These are phyloP conservation scores for Pectinophora gossypiella DNA, from an alignment of 1,140 invertebrate genomes.

Conservation along the genomic window DNA sequence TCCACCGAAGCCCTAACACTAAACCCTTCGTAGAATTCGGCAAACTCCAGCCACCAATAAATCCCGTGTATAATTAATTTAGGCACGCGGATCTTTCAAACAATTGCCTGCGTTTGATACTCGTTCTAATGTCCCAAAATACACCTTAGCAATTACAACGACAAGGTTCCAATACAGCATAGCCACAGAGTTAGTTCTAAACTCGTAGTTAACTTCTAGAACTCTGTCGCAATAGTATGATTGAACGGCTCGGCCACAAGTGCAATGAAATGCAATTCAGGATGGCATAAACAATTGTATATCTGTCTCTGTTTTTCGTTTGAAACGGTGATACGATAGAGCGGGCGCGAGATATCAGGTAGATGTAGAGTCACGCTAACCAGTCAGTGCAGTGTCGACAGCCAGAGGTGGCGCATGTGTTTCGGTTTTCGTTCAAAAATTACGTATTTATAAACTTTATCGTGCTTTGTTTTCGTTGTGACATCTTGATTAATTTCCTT, in stretches of 20 bases:
- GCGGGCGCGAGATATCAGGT: conserved; percentile 31
- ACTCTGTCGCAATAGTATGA: conserved; percentile 15
- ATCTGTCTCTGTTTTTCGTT: conserved; percentile 33
- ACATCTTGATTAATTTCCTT: conserved; percentile 16
- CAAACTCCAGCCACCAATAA: conserved; percentile 5
- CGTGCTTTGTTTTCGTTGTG: conserved; percentile 53
- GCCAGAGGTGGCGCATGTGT: conserved; percentile 25
- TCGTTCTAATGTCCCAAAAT: conserved; percentile 10
- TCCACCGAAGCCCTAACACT: background rate
- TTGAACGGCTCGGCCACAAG: conserved; percentile 16
- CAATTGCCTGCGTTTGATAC: conserved; percentile 10
- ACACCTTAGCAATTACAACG: conserved; percentile 4
- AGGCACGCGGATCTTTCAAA: conserved; percentile 15
- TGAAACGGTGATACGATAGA: conserved; percentile 12
- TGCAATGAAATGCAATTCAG: conserved; percentile 41
- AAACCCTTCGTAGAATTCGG: background rate
- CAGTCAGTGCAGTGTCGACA: conserved; percentile 35
- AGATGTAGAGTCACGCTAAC: conserved; percentile 29
- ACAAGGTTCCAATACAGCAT: conserved; percentile 7
- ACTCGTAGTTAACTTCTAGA: conserved; percentile 14
- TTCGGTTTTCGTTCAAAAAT: conserved; percentile 19
- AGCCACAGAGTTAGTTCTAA: background rate
- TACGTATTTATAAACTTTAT: conserved; percentile 70
- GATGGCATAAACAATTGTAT: conserved; percentile 15
- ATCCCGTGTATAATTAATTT: conserved; percentile 15